Evolutionary conservation across 2,888 invertebrate species (phyloP).

Genomic region (Agrochola lota): DNA sequence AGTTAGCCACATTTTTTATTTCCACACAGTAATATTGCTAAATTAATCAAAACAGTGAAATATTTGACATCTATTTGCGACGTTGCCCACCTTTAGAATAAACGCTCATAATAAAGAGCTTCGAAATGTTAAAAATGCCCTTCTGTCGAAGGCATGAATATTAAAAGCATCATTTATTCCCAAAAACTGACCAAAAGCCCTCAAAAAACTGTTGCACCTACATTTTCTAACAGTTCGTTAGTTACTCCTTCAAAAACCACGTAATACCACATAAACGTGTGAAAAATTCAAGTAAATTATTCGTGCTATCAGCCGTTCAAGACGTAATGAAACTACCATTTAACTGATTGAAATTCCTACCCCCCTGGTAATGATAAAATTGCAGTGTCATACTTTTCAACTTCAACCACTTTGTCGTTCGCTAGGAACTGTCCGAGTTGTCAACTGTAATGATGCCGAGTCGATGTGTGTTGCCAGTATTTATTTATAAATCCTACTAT

Average conservation of each 20-base stretch:
- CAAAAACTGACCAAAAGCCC: background rate
- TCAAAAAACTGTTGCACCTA: background rate
- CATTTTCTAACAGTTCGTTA: background rate
- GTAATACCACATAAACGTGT: slow-evolving; percentile 50
- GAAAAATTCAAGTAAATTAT: slow-evolving; percentile 40
- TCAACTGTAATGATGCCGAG: slow-evolving; percentile 62
- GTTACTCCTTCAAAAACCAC: background rate
- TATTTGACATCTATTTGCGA: too few relatives aligned
- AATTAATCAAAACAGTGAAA: too few relatives aligned
- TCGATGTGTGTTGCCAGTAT: slow-evolving; percentile 48
- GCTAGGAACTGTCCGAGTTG: slow-evolving; percentile 57
- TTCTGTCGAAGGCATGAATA: background rate
- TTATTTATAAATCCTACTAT: slow-evolving; percentile 69
- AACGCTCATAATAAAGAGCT: too few relatives aligned
- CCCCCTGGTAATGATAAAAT: slow-evolving; percentile 54
- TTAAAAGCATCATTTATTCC: background rate
- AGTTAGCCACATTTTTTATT: too few relatives aligned
- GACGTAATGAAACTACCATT: slow-evolving; percentile 28
- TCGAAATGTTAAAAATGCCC: background rate
- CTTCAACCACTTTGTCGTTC: slow-evolving; percentile 58
- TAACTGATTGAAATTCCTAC: slow-evolving; percentile 38
- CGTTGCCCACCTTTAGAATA: too few relatives aligned
- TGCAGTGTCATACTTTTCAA: slow-evolving; percentile 55
- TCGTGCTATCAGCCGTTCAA: slow-evolving; percentile 34
- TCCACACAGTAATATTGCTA: too few relatives aligned